phyloP scores from a whole-genome alignment of 2,797 vertebrate species.

The Sebastes variabilis region DNA sequence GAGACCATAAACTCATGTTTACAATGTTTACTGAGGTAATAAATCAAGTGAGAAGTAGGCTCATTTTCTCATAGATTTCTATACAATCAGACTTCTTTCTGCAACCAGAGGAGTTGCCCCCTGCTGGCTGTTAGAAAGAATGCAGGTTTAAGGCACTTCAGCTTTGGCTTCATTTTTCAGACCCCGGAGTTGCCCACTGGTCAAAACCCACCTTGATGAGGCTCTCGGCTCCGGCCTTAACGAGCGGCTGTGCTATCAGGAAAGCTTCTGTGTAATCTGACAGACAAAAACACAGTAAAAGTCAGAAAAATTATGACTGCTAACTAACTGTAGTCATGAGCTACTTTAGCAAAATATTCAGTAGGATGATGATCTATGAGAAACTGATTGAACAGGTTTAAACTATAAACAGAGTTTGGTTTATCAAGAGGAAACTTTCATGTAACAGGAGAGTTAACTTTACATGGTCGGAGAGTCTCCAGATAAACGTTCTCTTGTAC shows the following conservation, averaged over 20 bases:
- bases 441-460: background rate
- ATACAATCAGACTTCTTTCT: too few relatives aligned
- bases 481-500: background rate
- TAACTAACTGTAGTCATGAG: background rate
- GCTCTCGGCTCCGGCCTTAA: slow-evolving; percentile 42
- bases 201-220: slow-evolving; percentile 82
- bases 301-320: background rate
- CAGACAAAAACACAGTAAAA: background rate
- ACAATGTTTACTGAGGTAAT: too few relatives aligned
- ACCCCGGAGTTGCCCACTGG: too few relatives aligned
- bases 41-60: too few relatives aligned
- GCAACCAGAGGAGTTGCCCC: too few relatives aligned
- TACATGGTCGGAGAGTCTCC: background rate
- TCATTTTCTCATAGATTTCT: too few relatives aligned
- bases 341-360: background rate
- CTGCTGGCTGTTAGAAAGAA: too few relatives aligned
- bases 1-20: too few relatives aligned
- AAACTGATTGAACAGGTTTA: background rate
- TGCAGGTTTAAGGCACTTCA: too few relatives aligned
- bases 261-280: slow-evolving; percentile 85
- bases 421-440: background rate
- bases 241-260: slow-evolving; percentile 64
- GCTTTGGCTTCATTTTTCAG: too few relatives aligned
- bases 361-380: background rate
- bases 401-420: background rate